Evolutionary conservation across 2,888 invertebrate species (phyloP).

Genomic region (Melipona bicolor): DNA sequence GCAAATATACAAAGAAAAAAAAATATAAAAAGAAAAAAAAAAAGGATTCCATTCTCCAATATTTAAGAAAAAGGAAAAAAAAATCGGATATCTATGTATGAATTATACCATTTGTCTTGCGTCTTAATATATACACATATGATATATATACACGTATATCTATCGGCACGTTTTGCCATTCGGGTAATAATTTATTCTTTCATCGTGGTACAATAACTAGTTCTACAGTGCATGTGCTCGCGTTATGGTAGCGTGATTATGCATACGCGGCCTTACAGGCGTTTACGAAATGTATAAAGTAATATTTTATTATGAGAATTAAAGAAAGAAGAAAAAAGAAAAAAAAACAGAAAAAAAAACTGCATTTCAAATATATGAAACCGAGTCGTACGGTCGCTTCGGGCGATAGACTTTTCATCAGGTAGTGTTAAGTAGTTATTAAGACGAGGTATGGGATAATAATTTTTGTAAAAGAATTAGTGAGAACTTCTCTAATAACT

Average conservation of each 20-base stretch:
- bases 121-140: slow-evolving; percentile 10
- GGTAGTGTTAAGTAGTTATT: slow-evolving; percentile 61
- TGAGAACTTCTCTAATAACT: slow-evolving; percentile 42
- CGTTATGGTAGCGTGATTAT: slow-evolving; percentile 62
- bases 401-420: slow-evolving; percentile 37
- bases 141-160: slow-evolving; percentile 13
- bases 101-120: slow-evolving; percentile 20
- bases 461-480: slow-evolving; percentile 43
- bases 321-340: slow-evolving; percentile 24
- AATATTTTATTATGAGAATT: slow-evolving; percentile 77
- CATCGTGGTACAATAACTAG: slow-evolving; percentile 51
- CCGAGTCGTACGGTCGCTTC: slow-evolving; percentile 17
- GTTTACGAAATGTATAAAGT: slow-evolving; percentile 74
- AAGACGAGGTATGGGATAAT: slow-evolving; percentile 47
- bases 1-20: slow-evolving; percentile 13
- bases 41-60: slow-evolving; percentile 25
- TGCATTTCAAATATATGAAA: slow-evolving; percentile 67
- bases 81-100: slow-evolving; percentile 7
- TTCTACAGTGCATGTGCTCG: slow-evolving; percentile 60
- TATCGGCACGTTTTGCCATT: slow-evolving; percentile 37
- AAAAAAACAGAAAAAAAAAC: slow-evolving; percentile 1
- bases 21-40: not conserved
- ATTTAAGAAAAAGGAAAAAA: not conserved
- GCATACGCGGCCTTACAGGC: slow-evolving; percentile 73
- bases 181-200: slow-evolving; percentile 39